phyloP scores from a whole-genome alignment of 2,797 vertebrate species.

The Clarias pachynema region DNA sequence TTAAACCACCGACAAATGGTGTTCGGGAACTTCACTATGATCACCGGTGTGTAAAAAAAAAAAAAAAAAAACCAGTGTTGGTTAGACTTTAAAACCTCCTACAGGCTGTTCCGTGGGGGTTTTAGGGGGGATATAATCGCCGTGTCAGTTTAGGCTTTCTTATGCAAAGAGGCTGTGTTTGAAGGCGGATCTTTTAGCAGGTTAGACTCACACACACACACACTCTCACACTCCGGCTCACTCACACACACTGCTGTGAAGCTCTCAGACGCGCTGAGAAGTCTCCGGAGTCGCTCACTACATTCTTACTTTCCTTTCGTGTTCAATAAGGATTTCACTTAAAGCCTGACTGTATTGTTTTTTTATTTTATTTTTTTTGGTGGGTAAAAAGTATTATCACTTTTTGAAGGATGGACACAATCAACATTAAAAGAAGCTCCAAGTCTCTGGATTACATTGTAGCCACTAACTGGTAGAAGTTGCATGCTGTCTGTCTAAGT shows the following conservation, averaged over 20 bases:
- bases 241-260: conserved; percentile 49
- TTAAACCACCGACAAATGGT: conserved; percentile 53
- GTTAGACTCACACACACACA: conserved; percentile 60
- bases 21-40: conserved; percentile 72
- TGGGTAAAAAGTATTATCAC: not conserved
- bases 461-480: not conserved
- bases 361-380: not conserved
- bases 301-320: not conserved
- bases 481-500: too few relatives aligned
- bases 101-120: conserved; percentile 78
- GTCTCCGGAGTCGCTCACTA: conserved; percentile 13
- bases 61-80: conserved; percentile 59
- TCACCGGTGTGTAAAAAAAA: conserved; percentile 58
- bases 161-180: conserved; percentile 92
- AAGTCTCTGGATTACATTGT: not conserved
- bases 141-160: conserved; percentile 93
- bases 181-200: conserved; percentile 88
- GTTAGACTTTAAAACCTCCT: conserved; percentile 62
- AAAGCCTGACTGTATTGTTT: not conserved
- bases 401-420: not conserved
- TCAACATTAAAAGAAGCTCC: not conserved
- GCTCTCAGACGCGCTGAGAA: conserved; percentile 64
- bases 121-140: conserved; percentile 82
- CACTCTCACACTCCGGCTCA: conserved; percentile 5
- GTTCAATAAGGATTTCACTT: not conserved